These are phyloP conservation scores for Grammomys dolichurus DNA, from an alignment of 2,113 vertebrate genomes.

Conservation along the genomic window DNA sequence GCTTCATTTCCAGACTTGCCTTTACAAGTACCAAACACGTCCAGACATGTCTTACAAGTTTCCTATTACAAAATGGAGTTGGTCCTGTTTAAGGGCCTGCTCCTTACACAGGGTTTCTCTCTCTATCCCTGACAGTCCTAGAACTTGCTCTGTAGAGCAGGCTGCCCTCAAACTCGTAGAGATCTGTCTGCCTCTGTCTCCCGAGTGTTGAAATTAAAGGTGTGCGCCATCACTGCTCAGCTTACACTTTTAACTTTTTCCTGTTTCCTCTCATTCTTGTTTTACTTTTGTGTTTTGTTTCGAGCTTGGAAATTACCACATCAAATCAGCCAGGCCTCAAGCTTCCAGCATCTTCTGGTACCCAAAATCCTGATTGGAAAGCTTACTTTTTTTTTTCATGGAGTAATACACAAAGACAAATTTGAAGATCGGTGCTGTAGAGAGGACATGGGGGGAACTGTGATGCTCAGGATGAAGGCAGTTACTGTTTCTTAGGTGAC, in stretches of 20 bases:
- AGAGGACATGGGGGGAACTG: accelerated
- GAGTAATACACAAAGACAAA: background rate
- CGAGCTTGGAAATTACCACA: background rate
- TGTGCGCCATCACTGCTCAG: background rate
- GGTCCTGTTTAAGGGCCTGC: too few relatives aligned
- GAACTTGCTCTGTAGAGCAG: background rate
- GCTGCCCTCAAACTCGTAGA: background rate
- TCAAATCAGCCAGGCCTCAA: background rate
- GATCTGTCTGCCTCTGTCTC: background rate
- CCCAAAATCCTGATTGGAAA: background rate
- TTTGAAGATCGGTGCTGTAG: background rate
- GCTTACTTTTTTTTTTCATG: background rate
- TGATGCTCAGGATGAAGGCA: too few relatives aligned
- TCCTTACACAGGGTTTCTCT: background rate
- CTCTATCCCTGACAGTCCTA: background rate
- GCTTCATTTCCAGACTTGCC: too few relatives aligned
- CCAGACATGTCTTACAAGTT: too few relatives aligned
- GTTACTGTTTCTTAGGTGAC: background rate
- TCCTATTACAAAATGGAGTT: too few relatives aligned
- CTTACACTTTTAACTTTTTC: background rate
- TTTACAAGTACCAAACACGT: too few relatives aligned
- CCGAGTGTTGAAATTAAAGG: background rate
- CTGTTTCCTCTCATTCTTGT: background rate
- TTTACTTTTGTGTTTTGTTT: background rate
- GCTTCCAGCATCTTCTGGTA: background rate